Evolutionary conservation across 2,797 vertebrate species (phyloP).

Genomic region (Leptoclinus maculatus): DNA sequence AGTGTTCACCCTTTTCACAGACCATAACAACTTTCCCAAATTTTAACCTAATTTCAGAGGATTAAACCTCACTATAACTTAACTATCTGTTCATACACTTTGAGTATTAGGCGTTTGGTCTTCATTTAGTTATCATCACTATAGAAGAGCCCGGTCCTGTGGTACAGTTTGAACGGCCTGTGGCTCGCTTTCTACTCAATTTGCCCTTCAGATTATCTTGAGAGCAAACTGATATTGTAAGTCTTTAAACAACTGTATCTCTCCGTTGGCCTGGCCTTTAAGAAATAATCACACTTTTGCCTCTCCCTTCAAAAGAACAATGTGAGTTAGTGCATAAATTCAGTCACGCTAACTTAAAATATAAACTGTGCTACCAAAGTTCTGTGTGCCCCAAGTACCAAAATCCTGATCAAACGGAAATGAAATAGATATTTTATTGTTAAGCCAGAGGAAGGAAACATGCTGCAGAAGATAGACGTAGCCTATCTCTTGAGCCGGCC

Average conservation of each 20-base stretch:
- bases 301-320: not conserved
- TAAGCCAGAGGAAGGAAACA: constrained; percentile 78
- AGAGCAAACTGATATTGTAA: not conserved
- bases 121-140: not conserved
- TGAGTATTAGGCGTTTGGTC: not conserved
- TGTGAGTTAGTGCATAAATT: constrained; percentile 5
- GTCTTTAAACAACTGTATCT: not conserved
- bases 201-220: not conserved
- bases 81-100: not conserved
- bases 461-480: constrained; percentile 69
- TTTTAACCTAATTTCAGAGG: not conserved
- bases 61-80: too few species aligned
- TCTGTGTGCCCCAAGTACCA: constrained; percentile 46
- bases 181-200: not conserved
- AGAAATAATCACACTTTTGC: not conserved
- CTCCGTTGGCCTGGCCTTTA: too few species aligned
- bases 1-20: not conserved
- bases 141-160: not conserved
- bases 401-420: constrained; percentile 67
- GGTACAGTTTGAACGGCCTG: not conserved
- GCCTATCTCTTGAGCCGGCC: constrained; percentile 62
- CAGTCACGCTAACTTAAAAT: constrained; percentile 7
- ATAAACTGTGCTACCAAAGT: constrained; percentile 28
- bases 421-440: constrained; percentile 79
- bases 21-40: not conserved